Evolutionary conservation across 2,888 invertebrate genomes (phyloP).

Genomic region (Patella depressa): DNA sequence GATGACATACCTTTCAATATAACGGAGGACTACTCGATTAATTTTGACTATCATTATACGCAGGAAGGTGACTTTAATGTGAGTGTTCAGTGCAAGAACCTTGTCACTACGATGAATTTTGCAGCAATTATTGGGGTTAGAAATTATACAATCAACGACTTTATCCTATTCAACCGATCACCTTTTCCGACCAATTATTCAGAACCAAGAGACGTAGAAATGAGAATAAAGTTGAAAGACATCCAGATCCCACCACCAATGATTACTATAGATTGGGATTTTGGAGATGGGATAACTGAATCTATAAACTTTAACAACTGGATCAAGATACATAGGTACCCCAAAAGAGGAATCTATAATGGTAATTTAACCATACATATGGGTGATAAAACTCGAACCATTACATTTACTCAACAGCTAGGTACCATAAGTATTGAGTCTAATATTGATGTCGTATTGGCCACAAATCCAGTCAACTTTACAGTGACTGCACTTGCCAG

Average conservation of each 20-base stretch:
- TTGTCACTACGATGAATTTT: not conserved
- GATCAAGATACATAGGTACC: constrained; percentile 5
- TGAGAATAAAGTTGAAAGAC: constrained; percentile 9
- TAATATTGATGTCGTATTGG: not conserved
- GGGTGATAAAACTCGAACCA: not conserved
- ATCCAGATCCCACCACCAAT: not conserved
- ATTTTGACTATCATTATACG: not conserved
- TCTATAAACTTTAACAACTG: not conserved
- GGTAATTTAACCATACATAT: not conserved
- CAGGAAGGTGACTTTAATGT: constrained; percentile 10
- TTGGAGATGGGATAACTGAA: constrained; percentile 4
- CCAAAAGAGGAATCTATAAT: constrained; percentile 3
- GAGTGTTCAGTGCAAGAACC: not conserved
- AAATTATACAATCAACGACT: constrained; percentile 11
- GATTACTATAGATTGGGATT: constrained; percentile 12
- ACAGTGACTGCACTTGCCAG: not conserved
- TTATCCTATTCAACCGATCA: not conserved
- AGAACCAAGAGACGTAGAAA: not conserved
- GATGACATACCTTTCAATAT: not conserved
- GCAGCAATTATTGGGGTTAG: constrained; percentile 2
- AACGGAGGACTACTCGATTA: not conserved
- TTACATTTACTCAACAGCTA: constrained; percentile 6
- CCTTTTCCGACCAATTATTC: constrained; percentile 13
- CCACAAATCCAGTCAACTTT: not conserved
- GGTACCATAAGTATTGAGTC: constrained; percentile 13